These are phyloP conservation scores for Sinocyclocheilus anshuiensis DNA, from an alignment of 2,113 vertebrate genomes.

Conservation along the genomic window DNA sequence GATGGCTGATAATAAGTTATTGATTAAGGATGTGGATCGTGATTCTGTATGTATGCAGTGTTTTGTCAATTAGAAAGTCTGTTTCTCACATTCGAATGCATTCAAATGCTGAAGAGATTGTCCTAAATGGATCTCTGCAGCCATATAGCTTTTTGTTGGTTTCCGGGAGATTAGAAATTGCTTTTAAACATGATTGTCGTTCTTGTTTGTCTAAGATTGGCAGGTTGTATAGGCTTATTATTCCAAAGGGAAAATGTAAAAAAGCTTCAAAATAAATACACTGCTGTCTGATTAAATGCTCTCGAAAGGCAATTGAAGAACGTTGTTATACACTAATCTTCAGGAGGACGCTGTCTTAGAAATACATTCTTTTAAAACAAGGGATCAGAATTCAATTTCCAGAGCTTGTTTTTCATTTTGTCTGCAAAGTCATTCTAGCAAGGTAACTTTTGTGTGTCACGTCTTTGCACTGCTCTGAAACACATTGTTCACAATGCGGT, in stretches of 20 bases:
- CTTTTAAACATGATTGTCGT: conserved; percentile 55
- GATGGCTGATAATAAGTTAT: conserved; percentile 34
- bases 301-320: conserved; percentile 56
- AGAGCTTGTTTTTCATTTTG: conserved; percentile 49
- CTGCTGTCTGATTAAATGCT: conserved; percentile 59
- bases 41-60: conserved; percentile 4
- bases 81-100: background rate
- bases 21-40: conserved; percentile 1
- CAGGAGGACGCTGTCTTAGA: conserved; percentile 50
- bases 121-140: conserved; percentile 15
- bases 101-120: background rate
- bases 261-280: conserved; percentile 63
- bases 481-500: conserved; percentile 51
- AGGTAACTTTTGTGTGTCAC: conserved; percentile 18
- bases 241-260: conserved; percentile 25
- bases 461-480: conserved; percentile 21
- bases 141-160: conserved; percentile 39
- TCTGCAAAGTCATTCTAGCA: conserved; percentile 23
- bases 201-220: conserved; percentile 45
- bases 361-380: conserved; percentile 51
- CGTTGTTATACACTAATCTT: conserved; percentile 67
- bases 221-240: conserved; percentile 51
- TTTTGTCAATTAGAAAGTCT: background rate
- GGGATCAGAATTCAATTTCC: conserved; percentile 57
- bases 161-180: conserved; percentile 46